These are phyloP conservation scores for Caenorhabditis afra DNA, from an alignment of 2,888 invertebrate genomes.

Conservation along the genomic window DNA sequence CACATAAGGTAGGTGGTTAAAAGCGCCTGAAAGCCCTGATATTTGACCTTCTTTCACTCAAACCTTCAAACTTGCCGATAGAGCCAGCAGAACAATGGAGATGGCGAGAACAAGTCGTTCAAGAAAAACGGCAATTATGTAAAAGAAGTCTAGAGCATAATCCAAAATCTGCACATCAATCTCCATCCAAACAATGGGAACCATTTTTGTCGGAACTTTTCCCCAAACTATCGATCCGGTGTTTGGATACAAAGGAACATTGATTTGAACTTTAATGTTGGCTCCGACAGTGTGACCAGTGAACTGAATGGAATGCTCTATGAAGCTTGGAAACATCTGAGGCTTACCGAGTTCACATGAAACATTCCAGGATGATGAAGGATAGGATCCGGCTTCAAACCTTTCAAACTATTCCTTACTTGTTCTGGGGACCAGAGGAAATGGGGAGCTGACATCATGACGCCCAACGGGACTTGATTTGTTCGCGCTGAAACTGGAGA, in stretches of 20 bases:
- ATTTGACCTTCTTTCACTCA: background rate
- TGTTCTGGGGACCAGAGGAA: background rate
- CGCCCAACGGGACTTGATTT: background rate
- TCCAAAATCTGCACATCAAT: background rate
- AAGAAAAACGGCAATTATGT: constrained; percentile 3
- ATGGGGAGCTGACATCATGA: constrained; percentile 7
- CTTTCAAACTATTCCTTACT: constrained; percentile 10
- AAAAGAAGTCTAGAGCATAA: constrained; percentile 25
- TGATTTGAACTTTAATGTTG: constrained; percentile 21
- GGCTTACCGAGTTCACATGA: constrained; percentile 13
- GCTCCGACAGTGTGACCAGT: constrained; percentile 19
- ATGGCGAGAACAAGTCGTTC: constrained; percentile 7
- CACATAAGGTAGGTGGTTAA: constrained; percentile 8
- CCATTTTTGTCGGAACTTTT: constrained; percentile 18
- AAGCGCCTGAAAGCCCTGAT: constrained; percentile 1
- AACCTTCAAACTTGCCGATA: background rate
- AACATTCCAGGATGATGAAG: constrained; percentile 24
- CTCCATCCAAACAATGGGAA: constrained; percentile 10
- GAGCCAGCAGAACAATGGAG: background rate
- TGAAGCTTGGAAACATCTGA: background rate
- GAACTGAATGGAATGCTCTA: no score
- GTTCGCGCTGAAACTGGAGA: constrained; percentile 8
- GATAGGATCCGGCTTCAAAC: constrained; percentile 1
- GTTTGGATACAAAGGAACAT: constrained; percentile 18
- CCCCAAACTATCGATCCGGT: constrained; percentile 3